Evolutionary conservation across 2,888 invertebrate species (phyloP).

Genomic region (Diabrotica balteata): DNA sequence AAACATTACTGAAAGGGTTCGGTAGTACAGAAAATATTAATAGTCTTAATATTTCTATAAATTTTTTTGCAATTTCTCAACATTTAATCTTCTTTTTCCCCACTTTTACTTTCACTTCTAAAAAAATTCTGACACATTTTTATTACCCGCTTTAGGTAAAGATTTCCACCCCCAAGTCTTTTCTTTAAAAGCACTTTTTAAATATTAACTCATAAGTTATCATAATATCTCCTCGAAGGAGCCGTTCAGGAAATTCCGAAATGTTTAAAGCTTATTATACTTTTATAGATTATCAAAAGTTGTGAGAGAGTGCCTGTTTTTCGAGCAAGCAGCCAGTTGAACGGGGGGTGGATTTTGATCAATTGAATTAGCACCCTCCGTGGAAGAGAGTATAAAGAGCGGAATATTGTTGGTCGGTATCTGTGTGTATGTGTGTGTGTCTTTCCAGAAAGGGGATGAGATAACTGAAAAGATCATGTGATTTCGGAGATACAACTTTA

Average conservation of each 20-base stretch:
- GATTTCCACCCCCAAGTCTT: no score
- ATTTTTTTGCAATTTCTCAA: no score
- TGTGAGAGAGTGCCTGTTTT: conserved; percentile 15
- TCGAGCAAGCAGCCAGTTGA: not conserved
- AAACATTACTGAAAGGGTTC: no score
- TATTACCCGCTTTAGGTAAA: no score
- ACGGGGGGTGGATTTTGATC: conserved; percentile 14
- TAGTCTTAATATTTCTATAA: no score
- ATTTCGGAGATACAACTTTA: conserved; percentile 30
- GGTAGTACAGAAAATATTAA: no score
- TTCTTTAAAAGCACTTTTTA: conserved; percentile 4
- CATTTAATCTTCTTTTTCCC: no score
- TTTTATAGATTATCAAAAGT: conserved; percentile 35
- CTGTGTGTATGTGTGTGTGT: conserved; percentile 38
- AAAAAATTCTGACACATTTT: no score
- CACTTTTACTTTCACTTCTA: no score
- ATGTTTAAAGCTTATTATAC: conserved; percentile 32
- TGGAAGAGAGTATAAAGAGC: conserved; percentile 34
- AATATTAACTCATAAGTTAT: conserved; percentile 17
- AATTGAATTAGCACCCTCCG: conserved; percentile 49
- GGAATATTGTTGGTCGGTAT: conserved; percentile 37
- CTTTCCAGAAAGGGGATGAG: conserved; percentile 32
- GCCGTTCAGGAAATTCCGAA: conserved; percentile 20
- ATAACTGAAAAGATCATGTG: conserved; percentile 27
- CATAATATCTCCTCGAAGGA: not conserved